Evolutionary conservation across 2,888 invertebrate species (phyloP).

Genomic region (Apoda limacodes): DNA sequence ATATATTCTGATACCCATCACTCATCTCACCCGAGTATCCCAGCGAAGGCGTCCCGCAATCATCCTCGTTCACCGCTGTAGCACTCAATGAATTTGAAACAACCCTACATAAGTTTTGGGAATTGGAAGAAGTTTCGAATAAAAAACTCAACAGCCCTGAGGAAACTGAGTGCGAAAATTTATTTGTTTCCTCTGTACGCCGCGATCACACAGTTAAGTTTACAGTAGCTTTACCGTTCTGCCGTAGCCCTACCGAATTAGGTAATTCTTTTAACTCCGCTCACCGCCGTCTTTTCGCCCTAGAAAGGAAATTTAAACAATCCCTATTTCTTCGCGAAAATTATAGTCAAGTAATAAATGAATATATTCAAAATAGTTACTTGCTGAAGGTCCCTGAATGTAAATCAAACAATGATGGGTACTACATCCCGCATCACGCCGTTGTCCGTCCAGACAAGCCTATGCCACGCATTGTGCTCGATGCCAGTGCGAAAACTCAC

Average conservation of each 20-base stretch:
- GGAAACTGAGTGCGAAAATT: slow-evolving; percentile 7
- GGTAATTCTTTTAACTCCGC: slow-evolving; percentile 8
- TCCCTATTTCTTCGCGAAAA: slow-evolving; percentile 1
- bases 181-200: background rate
- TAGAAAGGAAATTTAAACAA: slow-evolving; percentile 8
- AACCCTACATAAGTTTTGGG: too few relatives aligned
- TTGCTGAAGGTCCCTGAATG: slow-evolving; percentile 9
- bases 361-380: too few relatives aligned
- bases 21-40: slow-evolving; percentile 5
- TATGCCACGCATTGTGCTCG: slow-evolving; percentile 3
- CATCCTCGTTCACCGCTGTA: slow-evolving; percentile 1
- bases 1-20: slow-evolving; percentile 6
- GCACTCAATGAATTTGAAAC: too few relatives aligned
- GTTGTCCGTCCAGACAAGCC: slow-evolving; percentile 11
- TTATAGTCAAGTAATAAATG: too few relatives aligned
- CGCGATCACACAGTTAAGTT: slow-evolving; percentile 3
- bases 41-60: background rate
- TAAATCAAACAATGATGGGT: slow-evolving; percentile 1
- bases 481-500: too few relatives aligned
- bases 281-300: slow-evolving; percentile 4
- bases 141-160: slow-evolving; percentile 7
- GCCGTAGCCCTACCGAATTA: slow-evolving; percentile 4
- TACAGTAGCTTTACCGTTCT: slow-evolving; percentile 5
- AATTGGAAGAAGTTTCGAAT: too few relatives aligned
- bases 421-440: too few relatives aligned